Evolutionary conservation across 2,113 vertebrate species (phyloP).

Genomic region (Hippocampus barbouri): DNA sequence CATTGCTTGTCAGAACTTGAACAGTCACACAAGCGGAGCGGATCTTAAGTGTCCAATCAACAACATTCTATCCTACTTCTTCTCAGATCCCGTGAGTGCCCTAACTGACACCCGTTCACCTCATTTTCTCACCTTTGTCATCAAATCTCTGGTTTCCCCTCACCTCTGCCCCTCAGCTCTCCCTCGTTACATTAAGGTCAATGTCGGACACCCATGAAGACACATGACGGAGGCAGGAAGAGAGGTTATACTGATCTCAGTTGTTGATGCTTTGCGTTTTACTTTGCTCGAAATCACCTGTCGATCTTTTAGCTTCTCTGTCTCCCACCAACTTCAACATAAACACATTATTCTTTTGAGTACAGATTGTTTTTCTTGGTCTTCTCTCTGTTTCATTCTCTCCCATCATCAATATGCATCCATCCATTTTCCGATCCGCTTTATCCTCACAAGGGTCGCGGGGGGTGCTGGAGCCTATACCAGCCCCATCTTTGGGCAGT

Average conservation of each 20-base stretch:
- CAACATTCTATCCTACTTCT: slow-evolving; percentile 6
- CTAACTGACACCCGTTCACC: slow-evolving; percentile 27
- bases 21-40: no score
- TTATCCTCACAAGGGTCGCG: no score
- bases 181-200: slow-evolving; percentile 47
- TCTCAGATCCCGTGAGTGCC: slow-evolving; percentile 29
- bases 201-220: slow-evolving; percentile 17
- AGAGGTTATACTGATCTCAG: slow-evolving; percentile 52
- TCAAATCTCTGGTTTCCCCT: slow-evolving; percentile 29
- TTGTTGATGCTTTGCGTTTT: slow-evolving; percentile 34
- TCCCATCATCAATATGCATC: background rate
- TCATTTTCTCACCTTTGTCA: slow-evolving; percentile 19
- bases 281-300: background rate
- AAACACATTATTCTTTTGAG: background rate
- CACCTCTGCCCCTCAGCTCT: slow-evolving; percentile 2
- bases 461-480: no score
- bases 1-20: no score
- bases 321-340: slow-evolving; percentile 9
- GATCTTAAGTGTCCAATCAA: no score
- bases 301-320: background rate
- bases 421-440: background rate
- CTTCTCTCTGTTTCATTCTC: background rate
- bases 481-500: no score
- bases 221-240: slow-evolving; percentile 18
- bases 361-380: background rate